phyloP scores from a whole-genome alignment of 2,797 vertebrate species.

The Dicrostonyx torquatus region DNA sequence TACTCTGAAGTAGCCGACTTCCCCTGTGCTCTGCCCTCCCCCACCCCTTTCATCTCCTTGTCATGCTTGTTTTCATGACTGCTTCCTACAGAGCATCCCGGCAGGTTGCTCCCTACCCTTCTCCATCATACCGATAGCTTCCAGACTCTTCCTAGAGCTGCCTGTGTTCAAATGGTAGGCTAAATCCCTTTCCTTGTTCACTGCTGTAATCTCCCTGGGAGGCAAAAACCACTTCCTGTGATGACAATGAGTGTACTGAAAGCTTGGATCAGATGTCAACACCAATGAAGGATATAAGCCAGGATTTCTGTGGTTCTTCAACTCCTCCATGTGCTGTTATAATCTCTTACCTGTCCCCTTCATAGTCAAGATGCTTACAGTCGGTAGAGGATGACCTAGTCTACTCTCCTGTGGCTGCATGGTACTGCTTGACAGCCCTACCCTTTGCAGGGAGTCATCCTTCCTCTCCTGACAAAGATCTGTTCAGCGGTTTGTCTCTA shows the following conservation, averaged over 20 bases:
- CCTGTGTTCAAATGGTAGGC: not conserved
- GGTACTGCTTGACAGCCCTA: not conserved
- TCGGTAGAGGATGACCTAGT: not conserved
- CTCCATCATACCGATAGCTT: not conserved
- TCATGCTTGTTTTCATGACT: not conserved
- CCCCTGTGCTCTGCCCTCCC: not conserved
- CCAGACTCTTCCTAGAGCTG: not conserved
- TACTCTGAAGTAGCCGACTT: not conserved
- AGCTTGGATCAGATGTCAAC: not conserved
- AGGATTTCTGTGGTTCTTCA: not conserved
- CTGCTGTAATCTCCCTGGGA: not conserved
- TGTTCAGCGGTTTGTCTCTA: not conserved
- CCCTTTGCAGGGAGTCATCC: rapidly evolving
- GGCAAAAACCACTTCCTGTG: not conserved
- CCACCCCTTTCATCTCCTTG: not conserved
- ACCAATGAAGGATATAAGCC: not conserved
- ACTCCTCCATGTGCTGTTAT: not conserved
- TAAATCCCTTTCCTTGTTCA: not conserved
- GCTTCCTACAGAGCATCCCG: constrained; percentile 7
- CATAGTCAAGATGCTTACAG: not conserved
- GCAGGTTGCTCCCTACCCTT: not conserved
- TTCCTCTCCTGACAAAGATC: not conserved
- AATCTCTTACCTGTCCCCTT: not conserved
- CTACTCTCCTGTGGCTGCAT: not conserved
- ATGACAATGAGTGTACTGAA: not conserved